A percentile compares a stretch with the other conserved stretches of the same genome.
These are phyloP conservation scores for Promerops cafer DNA, from an alignment of 2,113 vertebrate species.

Conservation along the genomic window DNA sequence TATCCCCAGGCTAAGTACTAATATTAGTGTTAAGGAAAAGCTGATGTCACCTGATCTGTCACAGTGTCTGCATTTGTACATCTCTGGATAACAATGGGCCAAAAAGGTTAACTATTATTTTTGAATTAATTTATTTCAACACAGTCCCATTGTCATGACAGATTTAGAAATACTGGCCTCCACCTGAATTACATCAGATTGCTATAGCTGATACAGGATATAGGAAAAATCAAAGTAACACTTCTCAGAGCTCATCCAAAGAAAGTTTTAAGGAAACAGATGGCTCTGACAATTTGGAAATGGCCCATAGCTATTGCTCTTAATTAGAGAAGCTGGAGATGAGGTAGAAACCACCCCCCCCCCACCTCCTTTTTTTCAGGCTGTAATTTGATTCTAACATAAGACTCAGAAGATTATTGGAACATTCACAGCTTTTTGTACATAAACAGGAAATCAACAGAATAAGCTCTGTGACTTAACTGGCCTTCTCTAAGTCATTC, in stretches of 20 bases:
- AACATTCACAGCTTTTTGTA: neutral
- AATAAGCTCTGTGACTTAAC: neutral
- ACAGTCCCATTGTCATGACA: neutral
- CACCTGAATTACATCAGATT: constrained; percentile 22
- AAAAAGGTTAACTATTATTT: neutral
- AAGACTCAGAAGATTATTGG: neutral
- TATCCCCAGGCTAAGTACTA: neutral
- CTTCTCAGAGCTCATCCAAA: neutral
- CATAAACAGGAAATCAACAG: neutral
- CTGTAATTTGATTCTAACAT: neutral
- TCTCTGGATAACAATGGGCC: neutral
- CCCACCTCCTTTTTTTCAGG: neutral
- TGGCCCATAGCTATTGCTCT: neutral
- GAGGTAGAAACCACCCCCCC: neutral
- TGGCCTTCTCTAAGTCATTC: neutral
- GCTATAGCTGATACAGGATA: neutral
- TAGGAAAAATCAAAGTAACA: neutral
- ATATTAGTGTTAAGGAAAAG: constrained; percentile 18
- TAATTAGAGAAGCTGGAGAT: neutral
- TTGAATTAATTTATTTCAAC: constrained; percentile 14
- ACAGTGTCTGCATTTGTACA: neutral
- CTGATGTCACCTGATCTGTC: constrained; percentile 29
- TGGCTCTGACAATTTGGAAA: neutral
- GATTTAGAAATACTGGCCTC: constrained; percentile 26
- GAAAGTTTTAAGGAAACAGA: neutral